phyloP scores from a whole-genome alignment of 2,888 invertebrate genomes.

The Allygus modestus region DNA sequence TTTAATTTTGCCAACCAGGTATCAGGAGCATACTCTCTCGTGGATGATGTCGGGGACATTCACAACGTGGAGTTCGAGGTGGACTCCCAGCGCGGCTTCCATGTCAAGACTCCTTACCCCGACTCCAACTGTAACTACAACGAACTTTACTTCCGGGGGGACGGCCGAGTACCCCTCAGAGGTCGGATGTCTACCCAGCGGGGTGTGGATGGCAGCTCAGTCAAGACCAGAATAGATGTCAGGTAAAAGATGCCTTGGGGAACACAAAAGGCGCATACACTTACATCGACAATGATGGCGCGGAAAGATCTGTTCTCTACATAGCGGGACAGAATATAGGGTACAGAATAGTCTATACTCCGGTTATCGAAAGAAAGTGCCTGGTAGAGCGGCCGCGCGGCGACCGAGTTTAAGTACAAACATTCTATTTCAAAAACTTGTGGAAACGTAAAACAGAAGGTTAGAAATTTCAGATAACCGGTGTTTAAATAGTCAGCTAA shows the following conservation, averaged over 20 bases:
- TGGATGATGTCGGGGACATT: conserved; percentile 86
- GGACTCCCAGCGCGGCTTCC: conserved; percentile 86
- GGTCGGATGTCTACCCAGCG: conserved; percentile 85
- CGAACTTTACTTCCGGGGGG: conserved; percentile 80
- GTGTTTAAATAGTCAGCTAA: too few species aligned
- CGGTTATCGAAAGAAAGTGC: too few species aligned
- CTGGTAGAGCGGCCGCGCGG: too few species aligned
- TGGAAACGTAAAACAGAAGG: too few species aligned
- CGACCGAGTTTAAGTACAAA: too few species aligned
- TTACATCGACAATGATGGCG: conserved; percentile 87
- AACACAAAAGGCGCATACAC: conserved; percentile 87
- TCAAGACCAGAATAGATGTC: conserved; percentile 86
- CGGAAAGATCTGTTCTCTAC: conserved; percentile 86
- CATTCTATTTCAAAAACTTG: too few species aligned
- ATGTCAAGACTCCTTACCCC: conserved; percentile 83
- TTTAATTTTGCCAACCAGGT: conserved; percentile 75
- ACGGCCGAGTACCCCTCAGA: conserved; percentile 75
- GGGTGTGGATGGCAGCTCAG: conserved; percentile 85
- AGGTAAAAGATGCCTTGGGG: conserved; percentile 84
- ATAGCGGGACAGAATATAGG: conserved; percentile 89
- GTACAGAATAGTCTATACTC: conserved; percentile 85
- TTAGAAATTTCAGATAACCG: too few species aligned
- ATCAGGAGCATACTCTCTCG: conserved; percentile 82
- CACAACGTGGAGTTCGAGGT: conserved; percentile 88
- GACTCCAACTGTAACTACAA: conserved; percentile 76